phyloP scores from a whole-genome alignment of 2,113 vertebrate genomes.

The Petrocephalus microphthalmus region DNA sequence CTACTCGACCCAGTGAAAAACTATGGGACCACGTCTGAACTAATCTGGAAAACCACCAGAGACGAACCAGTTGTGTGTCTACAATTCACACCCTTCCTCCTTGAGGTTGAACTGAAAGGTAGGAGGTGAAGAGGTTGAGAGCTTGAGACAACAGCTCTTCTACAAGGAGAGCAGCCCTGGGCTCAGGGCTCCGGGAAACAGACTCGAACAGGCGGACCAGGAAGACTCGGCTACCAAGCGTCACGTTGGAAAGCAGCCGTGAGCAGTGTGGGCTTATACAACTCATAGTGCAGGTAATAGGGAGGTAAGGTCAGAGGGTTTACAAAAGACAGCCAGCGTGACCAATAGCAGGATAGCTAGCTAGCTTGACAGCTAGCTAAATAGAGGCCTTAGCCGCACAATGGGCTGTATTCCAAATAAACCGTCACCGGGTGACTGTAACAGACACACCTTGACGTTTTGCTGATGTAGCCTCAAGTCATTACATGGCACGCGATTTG shows the following conservation, averaged over 20 bases:
- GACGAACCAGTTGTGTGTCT: neutral
- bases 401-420: neutral
- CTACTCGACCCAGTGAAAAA: neutral
- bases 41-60: neutral
- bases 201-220: neutral
- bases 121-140: neutral
- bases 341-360: neutral
- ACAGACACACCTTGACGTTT: neutral
- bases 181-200: neutral
- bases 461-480: neutral
- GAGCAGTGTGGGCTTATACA: neutral
- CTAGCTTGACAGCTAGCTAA: neutral
- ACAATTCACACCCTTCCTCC: neutral
- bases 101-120: neutral
- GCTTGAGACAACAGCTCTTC: neutral
- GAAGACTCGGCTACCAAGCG: neutral
- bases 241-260: neutral
- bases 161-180: neutral
- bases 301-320: neutral
- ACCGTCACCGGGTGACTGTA: neutral
- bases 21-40: neutral
- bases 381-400: neutral
- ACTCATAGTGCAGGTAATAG: neutral
- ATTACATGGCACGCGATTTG: neutral
- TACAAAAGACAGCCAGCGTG: neutral